Percentiles rank a stretch among this genome's conserved stretches.
Evolutionary conservation across 1,140 invertebrate genomes (phyloP).

Genomic region (Eulimnadia texana): DNA sequence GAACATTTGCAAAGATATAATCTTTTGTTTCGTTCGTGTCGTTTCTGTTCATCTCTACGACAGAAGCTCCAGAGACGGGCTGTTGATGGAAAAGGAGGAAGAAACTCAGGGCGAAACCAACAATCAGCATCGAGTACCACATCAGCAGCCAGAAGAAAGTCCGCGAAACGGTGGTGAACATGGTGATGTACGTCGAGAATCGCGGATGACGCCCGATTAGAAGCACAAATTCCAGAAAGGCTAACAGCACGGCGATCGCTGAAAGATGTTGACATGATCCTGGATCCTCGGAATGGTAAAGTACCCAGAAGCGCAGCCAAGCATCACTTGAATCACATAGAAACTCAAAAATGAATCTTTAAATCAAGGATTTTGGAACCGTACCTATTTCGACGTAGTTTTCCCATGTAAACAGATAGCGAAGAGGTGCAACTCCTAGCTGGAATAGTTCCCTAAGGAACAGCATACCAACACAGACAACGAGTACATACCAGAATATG

Average conservation of each 20-base stretch:
- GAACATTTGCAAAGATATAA: slow-evolving; percentile 43
- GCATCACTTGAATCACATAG: no score
- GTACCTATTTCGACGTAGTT: slow-evolving; percentile 48
- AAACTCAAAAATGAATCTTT: no score
- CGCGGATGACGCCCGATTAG: slow-evolving; percentile 55
- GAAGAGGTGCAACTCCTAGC: slow-evolving; percentile 40
- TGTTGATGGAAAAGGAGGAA: slow-evolving; percentile 36
- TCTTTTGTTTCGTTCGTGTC: slow-evolving; percentile 28
- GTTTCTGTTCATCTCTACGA: no score
- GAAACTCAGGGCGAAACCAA: slow-evolving; percentile 65
- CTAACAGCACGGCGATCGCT: slow-evolving; percentile 51
- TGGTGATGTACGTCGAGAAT: slow-evolving; percentile 58
- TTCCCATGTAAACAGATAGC: slow-evolving; percentile 47
- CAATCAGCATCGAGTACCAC: slow-evolving; percentile 59
- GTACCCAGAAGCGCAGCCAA: slow-evolving; percentile 41
- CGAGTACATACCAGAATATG: slow-evolving; percentile 29
- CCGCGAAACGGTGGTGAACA: slow-evolving; percentile 56
- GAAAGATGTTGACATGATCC: slow-evolving; percentile 37
- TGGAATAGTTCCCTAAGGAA: slow-evolving; percentile 51
- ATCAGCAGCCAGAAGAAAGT: slow-evolving; percentile 63
- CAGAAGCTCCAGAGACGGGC: no score
- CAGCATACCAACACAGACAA: slow-evolving; percentile 34
- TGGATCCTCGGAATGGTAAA: slow-evolving; percentile 36
- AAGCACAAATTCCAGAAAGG: slow-evolving; percentile 55
- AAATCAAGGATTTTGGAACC: no score